A percentile compares a stretch with the other conserved stretches of the same genome.
phyloP scores from a whole-genome alignment of 2,113 vertebrate species.

The Telmatochromis sp. region DNA sequence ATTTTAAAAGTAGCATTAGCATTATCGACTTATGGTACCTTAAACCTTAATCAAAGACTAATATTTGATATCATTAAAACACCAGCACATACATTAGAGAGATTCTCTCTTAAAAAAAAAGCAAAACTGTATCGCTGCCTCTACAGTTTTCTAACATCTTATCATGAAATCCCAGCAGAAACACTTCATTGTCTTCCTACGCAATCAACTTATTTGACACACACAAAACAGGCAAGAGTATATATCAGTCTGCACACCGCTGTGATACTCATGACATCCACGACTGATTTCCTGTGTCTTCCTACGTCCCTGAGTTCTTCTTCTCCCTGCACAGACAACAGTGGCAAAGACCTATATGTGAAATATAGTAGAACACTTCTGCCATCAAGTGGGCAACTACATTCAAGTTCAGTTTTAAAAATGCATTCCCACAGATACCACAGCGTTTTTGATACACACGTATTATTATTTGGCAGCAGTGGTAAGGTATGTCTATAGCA shows the following conservation, averaged over 20 bases:
- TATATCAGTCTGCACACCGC: not conserved
- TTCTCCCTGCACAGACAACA: not conserved
- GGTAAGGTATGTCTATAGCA: not conserved
- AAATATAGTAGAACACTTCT: conserved; percentile 52
- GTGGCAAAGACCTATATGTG: not conserved
- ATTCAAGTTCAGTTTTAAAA: not conserved
- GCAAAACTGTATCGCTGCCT: not conserved
- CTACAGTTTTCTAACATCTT: not conserved
- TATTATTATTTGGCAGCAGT: conserved; percentile 1
- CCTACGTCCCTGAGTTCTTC: not conserved
- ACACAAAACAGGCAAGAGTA: not conserved
- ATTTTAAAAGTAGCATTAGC: not conserved
- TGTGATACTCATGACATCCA: conserved; percentile 2
- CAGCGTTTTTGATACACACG: not conserved
- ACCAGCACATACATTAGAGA: not conserved
- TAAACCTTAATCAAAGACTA: not conserved
- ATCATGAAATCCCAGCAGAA: not conserved
- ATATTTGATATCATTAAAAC: not conserved
- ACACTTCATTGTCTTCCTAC: not conserved
- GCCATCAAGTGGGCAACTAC: conserved; percentile 65
- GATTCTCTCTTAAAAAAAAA: not conserved
- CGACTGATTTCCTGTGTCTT: not conserved
- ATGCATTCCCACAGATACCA: not conserved
- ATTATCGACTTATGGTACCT: not conserved
- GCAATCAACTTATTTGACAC: conserved; percentile 9